phyloP scores from a whole-genome alignment of 2,113 vertebrate species.

The Notechis scutatus region DNA sequence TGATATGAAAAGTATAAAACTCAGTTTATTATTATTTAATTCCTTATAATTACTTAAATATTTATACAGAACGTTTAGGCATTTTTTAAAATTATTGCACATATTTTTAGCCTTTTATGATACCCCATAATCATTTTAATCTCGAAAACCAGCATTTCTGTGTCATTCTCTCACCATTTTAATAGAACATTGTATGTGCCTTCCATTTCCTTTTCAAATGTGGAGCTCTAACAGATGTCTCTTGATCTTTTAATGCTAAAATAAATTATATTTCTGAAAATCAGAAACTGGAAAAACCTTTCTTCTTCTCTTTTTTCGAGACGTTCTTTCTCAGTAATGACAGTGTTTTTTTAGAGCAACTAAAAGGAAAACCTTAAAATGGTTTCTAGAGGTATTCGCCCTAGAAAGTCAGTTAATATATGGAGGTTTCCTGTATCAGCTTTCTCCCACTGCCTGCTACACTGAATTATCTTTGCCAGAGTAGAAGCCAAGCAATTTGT shows the following conservation, averaged over 20 bases:
- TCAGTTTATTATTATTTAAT: not conserved
- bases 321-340: not conserved
- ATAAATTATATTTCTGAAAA: not conserved
- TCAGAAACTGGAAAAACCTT: not conserved
- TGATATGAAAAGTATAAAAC: not conserved
- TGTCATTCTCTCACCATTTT: slow-evolving; percentile 11
- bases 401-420: not conserved
- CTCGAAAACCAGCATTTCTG: not conserved
- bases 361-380: slow-evolving; percentile 25
- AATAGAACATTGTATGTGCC: not conserved
- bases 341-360: not conserved
- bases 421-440: slow-evolving; percentile 5
- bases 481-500: slow-evolving; percentile 22
- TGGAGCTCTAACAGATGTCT: not conserved
- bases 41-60: not conserved
- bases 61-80: not conserved
- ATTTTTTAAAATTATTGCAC: not conserved
- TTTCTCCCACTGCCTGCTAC: not conserved
- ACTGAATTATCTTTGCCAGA: slow-evolving; percentile 15
- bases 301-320: not conserved
- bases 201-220: slow-evolving; percentile 2
- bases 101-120: not conserved
- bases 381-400: not conserved
- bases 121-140: not conserved
- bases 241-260: slow-evolving; percentile 5